Conservation (phyloP, 2,797 vertebrate genomes). For the Danio tinwini region DNA sequence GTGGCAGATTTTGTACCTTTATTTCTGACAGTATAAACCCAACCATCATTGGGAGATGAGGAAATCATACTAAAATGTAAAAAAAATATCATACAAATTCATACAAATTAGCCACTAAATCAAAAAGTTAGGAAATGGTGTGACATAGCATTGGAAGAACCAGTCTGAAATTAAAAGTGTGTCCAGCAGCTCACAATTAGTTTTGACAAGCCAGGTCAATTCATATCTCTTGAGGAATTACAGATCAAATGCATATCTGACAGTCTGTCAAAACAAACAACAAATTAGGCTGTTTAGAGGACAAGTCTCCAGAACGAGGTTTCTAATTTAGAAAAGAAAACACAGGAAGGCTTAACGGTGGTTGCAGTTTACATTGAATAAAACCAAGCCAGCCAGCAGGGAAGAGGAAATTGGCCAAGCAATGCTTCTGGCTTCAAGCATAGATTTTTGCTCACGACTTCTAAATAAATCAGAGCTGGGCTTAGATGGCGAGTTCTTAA, state of each 20-base stretch:
- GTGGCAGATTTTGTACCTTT: too few relatives aligned
- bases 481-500: slow-evolving; percentile 40
- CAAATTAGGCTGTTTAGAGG: slow-evolving; percentile 25
- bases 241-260: slow-evolving; percentile 30
- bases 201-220: slow-evolving; percentile 49
- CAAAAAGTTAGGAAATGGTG: too few relatives aligned
- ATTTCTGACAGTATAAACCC: too few relatives aligned
- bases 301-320: not conserved
- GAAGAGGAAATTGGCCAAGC: slow-evolving; percentile 10
- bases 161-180: slow-evolving; percentile 38
- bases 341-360: not conserved
- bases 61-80: too few relatives aligned
- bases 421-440: slow-evolving; percentile 20
- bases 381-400: not conserved
- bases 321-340: slow-evolving; percentile 15
- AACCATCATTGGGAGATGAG: too few relatives aligned
- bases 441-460: slow-evolving; percentile 49
- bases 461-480: slow-evolving; percentile 33
- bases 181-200: not conserved
- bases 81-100: too few relatives aligned
- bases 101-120: too few relatives aligned
- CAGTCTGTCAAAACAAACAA: slow-evolving; percentile 23
- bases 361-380: slow-evolving; percentile 10
- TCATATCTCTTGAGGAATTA: slow-evolving; percentile 29
- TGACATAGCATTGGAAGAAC: not conserved